Evolutionary conservation across 2,113 vertebrate genomes (phyloP), one percentile per base, ranked within the genome.

Genomic region (Pygoscelis antarcticus): DNA sequence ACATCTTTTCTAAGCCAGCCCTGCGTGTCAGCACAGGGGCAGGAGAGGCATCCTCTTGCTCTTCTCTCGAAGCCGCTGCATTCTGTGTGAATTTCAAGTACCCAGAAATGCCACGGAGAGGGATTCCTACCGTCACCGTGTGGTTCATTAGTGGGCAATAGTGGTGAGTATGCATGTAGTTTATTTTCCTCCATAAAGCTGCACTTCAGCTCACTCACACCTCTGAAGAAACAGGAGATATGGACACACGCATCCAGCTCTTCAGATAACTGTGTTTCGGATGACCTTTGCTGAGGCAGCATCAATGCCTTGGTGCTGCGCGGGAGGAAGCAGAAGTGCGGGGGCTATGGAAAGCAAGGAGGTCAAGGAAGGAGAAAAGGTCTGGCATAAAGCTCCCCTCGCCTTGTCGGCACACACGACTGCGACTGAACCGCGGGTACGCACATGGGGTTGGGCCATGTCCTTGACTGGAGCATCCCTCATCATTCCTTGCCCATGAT

Each of bases 1-100:
- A 93, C 60, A 55, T 81, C 46, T 91, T 78, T 91, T 83, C 49
- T 40, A 94, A 97, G 92, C 42, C 91, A 96, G 87, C 70, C 38
- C 52, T 8, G 6, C 0, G 0, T 96, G 82, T 96, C 78, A 96
- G 75, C 5, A 1, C 7, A 27, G 88, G 87, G 78, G 64, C 42
- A 93, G 64, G 83, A 57, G 8, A 69, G 70, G 46, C 38, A 70
- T 58, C 47, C 25, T 42, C 47, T 61, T 3, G 1, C 34, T 69
- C 58, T 85, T n/a, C n/a, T 69, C 44, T 69, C 2, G 3, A 15
- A 69, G 65, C 42, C 22, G 26, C 17, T 74, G 57, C 20, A 69
- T 70, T 51, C 26, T 27, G 7, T 6, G 3, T 82, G 90, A 96
- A 89, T 77, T 88, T 16, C 30, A 57, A 69, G 36, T 64, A 71